Conservation (phyloP, 2,797 vertebrate genomes). For the Lophotriccus pileatus region DNA sequence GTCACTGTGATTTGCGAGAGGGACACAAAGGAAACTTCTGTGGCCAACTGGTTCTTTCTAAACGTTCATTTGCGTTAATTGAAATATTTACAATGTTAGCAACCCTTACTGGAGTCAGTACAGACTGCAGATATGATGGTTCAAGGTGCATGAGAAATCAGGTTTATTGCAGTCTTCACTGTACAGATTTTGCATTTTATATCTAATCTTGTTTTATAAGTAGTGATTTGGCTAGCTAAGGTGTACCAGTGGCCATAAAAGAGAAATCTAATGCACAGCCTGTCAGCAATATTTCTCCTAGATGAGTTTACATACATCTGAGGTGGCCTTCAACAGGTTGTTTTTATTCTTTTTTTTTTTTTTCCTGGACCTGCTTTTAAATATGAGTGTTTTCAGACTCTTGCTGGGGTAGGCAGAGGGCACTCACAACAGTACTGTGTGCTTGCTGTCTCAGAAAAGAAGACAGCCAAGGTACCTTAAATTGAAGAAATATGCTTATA, state of each 20-base stretch:
- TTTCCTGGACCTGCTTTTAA: background rate
- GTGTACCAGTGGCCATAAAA: background rate
- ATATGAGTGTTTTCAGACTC: background rate
- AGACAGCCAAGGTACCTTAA: background rate
- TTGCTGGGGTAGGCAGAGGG: background rate
- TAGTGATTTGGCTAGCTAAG: background rate
- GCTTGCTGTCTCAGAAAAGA: background rate
- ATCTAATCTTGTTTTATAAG: background rate
- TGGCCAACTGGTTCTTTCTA: background rate
- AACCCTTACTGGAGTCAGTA: background rate
- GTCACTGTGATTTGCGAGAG: background rate
- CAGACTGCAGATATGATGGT: background rate
- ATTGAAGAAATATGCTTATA: background rate
- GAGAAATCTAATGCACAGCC: background rate
- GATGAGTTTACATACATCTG: background rate
- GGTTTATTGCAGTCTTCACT: background rate
- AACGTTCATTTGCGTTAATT: background rate
- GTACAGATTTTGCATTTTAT: background rate
- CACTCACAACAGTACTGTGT: background rate
- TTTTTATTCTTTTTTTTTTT: background rate
- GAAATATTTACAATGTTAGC: background rate
- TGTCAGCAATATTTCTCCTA: background rate
- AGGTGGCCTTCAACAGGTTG: background rate
- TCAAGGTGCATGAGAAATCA: background rate
- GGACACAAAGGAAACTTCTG: background rate